Conservation (phyloP, 2,888 invertebrate species). For the Zaprionus bogoriensis region DNA sequence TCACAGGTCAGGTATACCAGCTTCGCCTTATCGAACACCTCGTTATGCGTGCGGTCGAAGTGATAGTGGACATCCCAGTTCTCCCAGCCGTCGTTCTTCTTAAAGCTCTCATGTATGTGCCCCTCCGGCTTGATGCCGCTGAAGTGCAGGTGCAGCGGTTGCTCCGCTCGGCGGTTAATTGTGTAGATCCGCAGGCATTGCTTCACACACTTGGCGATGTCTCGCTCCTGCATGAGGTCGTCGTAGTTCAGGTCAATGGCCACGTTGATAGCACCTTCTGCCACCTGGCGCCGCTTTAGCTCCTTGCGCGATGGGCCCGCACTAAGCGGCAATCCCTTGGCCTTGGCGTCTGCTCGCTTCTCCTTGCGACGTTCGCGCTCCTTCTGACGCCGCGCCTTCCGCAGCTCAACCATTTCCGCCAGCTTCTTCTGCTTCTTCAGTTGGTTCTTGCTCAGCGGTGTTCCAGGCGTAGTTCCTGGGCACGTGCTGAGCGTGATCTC, state of each 20-base stretch:
- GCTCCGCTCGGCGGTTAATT: slow-evolving; percentile 90
- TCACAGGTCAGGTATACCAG: slow-evolving; percentile 97
- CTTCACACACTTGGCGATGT: slow-evolving; percentile 93
- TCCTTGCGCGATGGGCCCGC: slow-evolving; percentile 90
- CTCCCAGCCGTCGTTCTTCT: slow-evolving; percentile 92
- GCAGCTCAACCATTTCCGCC: slow-evolving; percentile 88
- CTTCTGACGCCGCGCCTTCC: slow-evolving; percentile 87
- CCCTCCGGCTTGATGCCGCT: slow-evolving; percentile 89
- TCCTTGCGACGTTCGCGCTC: slow-evolving; percentile 89
- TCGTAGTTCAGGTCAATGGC: slow-evolving; percentile 96
- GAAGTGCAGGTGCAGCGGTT: slow-evolving; percentile 92
- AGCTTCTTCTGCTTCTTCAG: slow-evolving; percentile 88
- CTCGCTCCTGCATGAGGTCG: slow-evolving; percentile 94
- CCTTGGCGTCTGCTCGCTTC: slow-evolving; percentile 87
- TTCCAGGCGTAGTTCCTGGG: slow-evolving; percentile 35
- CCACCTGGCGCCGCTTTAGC: slow-evolving; percentile 84
- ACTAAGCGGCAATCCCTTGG: slow-evolving; percentile 86
- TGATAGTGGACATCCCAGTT: slow-evolving; percentile 95
- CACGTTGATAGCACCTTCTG: slow-evolving; percentile 82
- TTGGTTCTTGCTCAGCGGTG: slow-evolving; percentile 82
- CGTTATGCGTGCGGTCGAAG: slow-evolving; percentile 86
- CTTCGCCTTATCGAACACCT: slow-evolving; percentile 89
- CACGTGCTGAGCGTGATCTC: slow-evolving; percentile 30
- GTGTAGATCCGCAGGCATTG: slow-evolving; percentile 96
- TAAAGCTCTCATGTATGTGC: slow-evolving; percentile 88